Percentiles rank a stretch among this genome's conserved stretches.
Conservation (phyloP, 2,888 invertebrate species). For the Pterostichus madidus region DNA sequence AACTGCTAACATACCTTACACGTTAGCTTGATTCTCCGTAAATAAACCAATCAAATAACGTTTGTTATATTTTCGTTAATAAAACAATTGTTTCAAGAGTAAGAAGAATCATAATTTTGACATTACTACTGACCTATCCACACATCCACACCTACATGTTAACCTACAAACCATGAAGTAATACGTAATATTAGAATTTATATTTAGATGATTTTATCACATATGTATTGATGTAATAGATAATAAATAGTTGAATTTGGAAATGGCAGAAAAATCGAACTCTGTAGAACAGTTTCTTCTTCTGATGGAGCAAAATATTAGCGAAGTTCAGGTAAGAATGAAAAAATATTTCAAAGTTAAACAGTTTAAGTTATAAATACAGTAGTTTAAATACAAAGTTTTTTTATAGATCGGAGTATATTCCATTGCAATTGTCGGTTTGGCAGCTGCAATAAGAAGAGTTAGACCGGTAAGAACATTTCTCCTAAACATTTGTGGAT, state of each 20-base stretch:
- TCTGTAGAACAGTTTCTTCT: conserved; percentile 73
- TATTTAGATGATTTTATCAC: conserved; percentile 56
- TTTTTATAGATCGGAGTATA: conserved; percentile 78
- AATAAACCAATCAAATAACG: background rate
- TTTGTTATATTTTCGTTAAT: background rate
- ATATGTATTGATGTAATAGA: conserved; percentile 53
- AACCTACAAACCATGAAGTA: conserved; percentile 66
- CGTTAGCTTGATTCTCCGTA: no score
- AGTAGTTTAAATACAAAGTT: no score
- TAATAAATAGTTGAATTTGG: conserved; percentile 50
- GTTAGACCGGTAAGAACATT: conserved; percentile 78
- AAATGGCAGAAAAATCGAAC: conserved; percentile 72
- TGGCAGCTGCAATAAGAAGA: conserved; percentile 78
- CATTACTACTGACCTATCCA: conserved; percentile 47
- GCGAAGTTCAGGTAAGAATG: conserved; percentile 75
- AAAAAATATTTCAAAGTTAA: background rate
- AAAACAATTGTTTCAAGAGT: background rate
- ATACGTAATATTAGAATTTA: conserved; percentile 67
- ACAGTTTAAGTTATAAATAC: no score
- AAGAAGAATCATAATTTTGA: conserved; percentile 34
- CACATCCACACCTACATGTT: conserved; percentile 24
- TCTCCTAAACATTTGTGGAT: conserved; percentile 69
- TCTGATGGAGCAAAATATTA: conserved; percentile 75
- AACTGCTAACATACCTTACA: no score
- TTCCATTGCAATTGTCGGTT: conserved; percentile 78